Percentiles rank a stretch among this genome's conserved stretches.
Conservation (phyloP, 2,113 vertebrate genomes). For the Prolemur simus region DNA sequence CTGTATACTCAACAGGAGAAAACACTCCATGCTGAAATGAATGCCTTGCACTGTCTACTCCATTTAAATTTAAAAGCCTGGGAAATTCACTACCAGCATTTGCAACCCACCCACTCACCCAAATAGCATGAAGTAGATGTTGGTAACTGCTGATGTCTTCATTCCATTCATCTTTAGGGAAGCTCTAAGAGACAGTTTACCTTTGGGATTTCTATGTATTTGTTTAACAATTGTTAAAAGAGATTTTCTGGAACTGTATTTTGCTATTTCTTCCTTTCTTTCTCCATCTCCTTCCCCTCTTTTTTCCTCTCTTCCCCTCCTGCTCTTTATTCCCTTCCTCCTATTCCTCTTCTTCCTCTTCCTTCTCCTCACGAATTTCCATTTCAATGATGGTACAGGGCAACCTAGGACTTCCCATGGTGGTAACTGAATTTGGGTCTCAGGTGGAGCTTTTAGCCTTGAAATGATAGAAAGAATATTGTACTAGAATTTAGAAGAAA, state of each 20-base stretch:
- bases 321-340: neutral
- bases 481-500: neutral
- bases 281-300: neutral
- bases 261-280: neutral
- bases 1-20: constrained; percentile 47
- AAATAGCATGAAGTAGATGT: neutral
- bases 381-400: neutral
- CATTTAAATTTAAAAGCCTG: constrained; percentile 62
- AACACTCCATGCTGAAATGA: constrained; percentile 6
- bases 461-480: neutral
- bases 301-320: neutral
- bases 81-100: constrained; percentile 43
- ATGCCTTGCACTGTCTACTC: neutral
- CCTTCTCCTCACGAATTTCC: neutral
- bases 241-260: neutral
- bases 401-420: neutral
- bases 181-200: neutral
- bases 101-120: constrained; percentile 37
- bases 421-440: neutral
- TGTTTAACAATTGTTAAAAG: constrained; percentile 29
- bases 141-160: neutral
- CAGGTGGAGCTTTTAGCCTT: neutral
- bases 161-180: constrained; percentile 51
- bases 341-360: neutral
- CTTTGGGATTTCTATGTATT: neutral